These are phyloP conservation scores for Philypnodon macrostomus DNA, from an alignment of 2,797 vertebrate genomes.

Conservation along the genomic window DNA sequence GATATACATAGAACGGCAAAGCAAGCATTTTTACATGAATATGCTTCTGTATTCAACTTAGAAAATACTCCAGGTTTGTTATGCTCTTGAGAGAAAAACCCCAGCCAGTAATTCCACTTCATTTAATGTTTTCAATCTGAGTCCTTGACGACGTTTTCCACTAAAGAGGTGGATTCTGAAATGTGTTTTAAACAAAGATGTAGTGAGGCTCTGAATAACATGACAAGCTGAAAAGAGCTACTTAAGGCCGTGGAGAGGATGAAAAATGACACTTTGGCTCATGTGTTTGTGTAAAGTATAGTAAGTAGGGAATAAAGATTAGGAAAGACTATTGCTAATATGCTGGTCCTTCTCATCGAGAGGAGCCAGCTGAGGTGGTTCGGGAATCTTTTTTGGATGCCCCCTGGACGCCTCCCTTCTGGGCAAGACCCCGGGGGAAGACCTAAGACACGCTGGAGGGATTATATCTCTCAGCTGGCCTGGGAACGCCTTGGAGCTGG, in stretches of 20 bases:
- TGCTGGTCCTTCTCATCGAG: no score
- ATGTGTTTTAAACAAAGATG: slow-evolving; percentile 6
- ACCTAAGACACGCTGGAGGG: no score
- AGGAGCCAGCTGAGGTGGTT: no score
- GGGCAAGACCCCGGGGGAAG: no score
- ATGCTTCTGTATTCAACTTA: slow-evolving; percentile 65
- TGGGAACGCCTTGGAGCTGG: no score
- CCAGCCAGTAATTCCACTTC: slow-evolving; percentile 22
- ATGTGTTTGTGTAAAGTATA: not conserved
- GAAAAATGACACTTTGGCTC: not conserved
- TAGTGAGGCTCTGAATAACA: slow-evolving; percentile 12
- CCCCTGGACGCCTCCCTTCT: no score
- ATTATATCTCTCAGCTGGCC: no score
- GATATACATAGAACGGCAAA: slow-evolving; percentile 38
- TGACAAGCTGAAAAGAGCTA: slow-evolving; percentile 12
- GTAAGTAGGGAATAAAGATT: no score
- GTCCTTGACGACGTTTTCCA: slow-evolving; percentile 22
- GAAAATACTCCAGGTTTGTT: slow-evolving; percentile 55
- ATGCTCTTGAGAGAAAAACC: slow-evolving; percentile 47
- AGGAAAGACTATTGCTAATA: not conserved
- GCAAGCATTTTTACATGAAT: slow-evolving; percentile 68
- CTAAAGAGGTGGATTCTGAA: slow-evolving; percentile 19
- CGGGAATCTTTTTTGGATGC: no score
- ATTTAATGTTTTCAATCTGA: slow-evolving; percentile 17
- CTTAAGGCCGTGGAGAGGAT: slow-evolving; percentile 1